Evolutionary conservation across 2,888 invertebrate species (phyloP).

Genomic region (Tanytarsus gracilentus): DNA sequence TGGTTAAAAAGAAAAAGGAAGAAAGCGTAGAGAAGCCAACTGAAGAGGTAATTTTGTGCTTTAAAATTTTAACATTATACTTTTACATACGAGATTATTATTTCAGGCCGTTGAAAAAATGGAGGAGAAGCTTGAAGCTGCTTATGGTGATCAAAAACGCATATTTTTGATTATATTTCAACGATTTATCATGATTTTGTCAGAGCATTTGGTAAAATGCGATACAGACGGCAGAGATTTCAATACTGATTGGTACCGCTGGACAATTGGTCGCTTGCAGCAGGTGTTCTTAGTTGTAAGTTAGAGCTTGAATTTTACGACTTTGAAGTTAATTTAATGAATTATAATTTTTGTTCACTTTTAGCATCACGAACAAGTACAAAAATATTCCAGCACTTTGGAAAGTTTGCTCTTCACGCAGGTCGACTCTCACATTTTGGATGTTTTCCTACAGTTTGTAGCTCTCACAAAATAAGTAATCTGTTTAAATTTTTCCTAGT

Average conservation of each 20-base stretch:
- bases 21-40: slow-evolving; percentile 50
- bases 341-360: slow-evolving; percentile 36
- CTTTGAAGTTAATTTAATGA: neutral
- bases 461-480: slow-evolving; percentile 57
- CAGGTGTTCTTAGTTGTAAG: slow-evolving; percentile 89
- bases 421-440: slow-evolving; percentile 88
- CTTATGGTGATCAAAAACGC: slow-evolving; percentile 94
- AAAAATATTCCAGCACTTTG: slow-evolving; percentile 89
- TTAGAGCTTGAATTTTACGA: slow-evolving; percentile 31
- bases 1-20: slow-evolving; percentile 44
- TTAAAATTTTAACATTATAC: neutral
- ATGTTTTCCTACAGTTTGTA: slow-evolving; percentile 96
- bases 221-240: slow-evolving; percentile 90
- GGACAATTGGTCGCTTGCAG: slow-evolving; percentile 88
- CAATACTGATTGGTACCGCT: slow-evolving; percentile 91
- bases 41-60: slow-evolving; percentile 49
- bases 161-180: slow-evolving; percentile 95
- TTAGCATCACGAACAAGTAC: slow-evolving; percentile 96
- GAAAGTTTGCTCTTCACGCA: slow-evolving; percentile 93
- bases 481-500: no score
- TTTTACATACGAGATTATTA: neutral
- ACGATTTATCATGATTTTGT: slow-evolving; percentile 95
- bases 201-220: slow-evolving; percentile 87
- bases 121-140: slow-evolving; percentile 90
- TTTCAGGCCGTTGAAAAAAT: slow-evolving; percentile 78